These are phyloP conservation scores for fruit fly (Drosophila melanogaster) DNA, from an alignment of 1,140 invertebrate genomes.

Conservation along the genomic window Release_6_plus_ISO1_MT NT_033779.5:4155501-4156000, in stretches of 20 bases:
- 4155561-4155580: background rate
- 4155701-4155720: constrained; percentile 46
- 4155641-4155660: constrained; percentile 74
- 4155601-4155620: constrained; percentile 15
- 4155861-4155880: too few species aligned
- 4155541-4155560: constrained; percentile 17
- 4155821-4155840: too few species aligned
- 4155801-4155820: too few species aligned
- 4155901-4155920: too few species aligned
- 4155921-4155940: too few species aligned
- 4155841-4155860: too few species aligned
- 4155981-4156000: constrained; percentile 6
- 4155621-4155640: constrained; percentile 13
- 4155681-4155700: constrained; percentile 50
- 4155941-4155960: background rate
- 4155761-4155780: background rate
- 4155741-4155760: background rate
- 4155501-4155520: constrained; percentile 20
- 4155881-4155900: too few species aligned
- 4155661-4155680: constrained; percentile 56
- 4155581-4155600: constrained; percentile 6
- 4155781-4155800: too few species aligned
- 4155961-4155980: constrained; percentile 16
- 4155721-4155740: constrained; percentile 24
- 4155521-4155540: constrained; percentile 39